Evolutionary conservation across 2,113 vertebrate genomes (phyloP).

Genomic region (Jaculus jaculus): DNA sequence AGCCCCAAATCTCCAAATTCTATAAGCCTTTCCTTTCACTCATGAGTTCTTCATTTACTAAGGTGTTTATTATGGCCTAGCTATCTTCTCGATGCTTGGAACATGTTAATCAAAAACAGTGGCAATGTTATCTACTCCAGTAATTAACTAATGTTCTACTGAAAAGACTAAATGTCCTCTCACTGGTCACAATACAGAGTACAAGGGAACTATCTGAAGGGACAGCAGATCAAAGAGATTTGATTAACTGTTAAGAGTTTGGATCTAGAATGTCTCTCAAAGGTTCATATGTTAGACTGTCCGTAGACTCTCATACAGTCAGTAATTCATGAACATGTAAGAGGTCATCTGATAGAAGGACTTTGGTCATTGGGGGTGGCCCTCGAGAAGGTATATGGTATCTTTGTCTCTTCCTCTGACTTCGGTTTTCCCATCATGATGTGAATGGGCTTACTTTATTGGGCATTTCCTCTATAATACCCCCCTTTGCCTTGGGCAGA

Average conservation of each 20-base stretch:
- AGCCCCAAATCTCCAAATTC: neutral
- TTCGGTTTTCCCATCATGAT: neutral
- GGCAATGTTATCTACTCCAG: neutral
- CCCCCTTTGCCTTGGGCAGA: neutral
- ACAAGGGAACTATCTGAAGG: neutral
- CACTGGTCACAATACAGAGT: neutral
- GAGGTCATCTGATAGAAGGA: neutral
- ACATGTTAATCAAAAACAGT: neutral
- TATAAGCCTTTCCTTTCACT: neutral
- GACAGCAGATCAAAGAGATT: neutral
- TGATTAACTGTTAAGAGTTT: neutral
- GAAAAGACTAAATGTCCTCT: neutral
- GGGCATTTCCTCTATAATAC: neutral
- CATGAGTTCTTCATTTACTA: too few relatives aligned
- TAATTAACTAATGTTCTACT: neutral
- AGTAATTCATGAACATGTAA: neutral
- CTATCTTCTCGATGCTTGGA: neutral
- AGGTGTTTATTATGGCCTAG: neutral
- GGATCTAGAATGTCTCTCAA: neutral
- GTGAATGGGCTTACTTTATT: neutral
- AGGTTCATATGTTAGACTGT: neutral
- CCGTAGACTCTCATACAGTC: neutral
- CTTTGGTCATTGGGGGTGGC: neutral
- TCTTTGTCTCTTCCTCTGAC: neutral
- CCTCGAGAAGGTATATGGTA: neutral